phyloP scores from a whole-genome alignment of 2,888 invertebrate species.

The Bursaphelenchus okinawaensis region DNA sequence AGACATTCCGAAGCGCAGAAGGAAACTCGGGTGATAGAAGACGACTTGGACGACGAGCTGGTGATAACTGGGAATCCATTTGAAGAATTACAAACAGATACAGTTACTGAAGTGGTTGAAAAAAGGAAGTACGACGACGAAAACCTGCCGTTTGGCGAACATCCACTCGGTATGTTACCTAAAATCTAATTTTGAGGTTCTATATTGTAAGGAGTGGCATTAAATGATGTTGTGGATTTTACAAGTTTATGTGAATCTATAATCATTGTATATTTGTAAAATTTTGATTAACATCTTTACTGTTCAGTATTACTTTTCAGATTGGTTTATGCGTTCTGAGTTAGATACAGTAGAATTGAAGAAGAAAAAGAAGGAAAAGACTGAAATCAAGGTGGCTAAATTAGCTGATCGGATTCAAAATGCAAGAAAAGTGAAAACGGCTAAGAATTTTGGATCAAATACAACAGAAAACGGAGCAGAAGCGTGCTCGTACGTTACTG shows the following conservation, averaged over 20 bases:
- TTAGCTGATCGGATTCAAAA: neutral
- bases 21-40: neutral
- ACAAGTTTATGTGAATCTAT: no score
- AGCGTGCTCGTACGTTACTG: neutral
- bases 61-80: neutral
- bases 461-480: neutral
- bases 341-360: neutral
- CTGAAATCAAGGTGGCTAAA: neutral
- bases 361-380: neutral
- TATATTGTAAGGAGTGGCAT: no score
- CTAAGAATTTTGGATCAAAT: neutral
- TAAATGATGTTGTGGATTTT: no score
- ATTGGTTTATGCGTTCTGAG: constrained; percentile 10
- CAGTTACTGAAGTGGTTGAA: neutral
- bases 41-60: neutral
- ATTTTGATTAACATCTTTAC: neutral
- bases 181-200: no score
- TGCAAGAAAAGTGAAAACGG: neutral
- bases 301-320: no score
- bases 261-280: no score
- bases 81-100: neutral
- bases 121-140: neutral
- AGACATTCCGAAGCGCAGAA: neutral
- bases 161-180: constrained; percentile 10
- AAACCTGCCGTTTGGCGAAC: constrained; percentile 8